Percentiles rank a stretch among this genome's conserved stretches.
phyloP scores from a whole-genome alignment of 1,140 invertebrate genomes.

The Galleria mellonella region DNA sequence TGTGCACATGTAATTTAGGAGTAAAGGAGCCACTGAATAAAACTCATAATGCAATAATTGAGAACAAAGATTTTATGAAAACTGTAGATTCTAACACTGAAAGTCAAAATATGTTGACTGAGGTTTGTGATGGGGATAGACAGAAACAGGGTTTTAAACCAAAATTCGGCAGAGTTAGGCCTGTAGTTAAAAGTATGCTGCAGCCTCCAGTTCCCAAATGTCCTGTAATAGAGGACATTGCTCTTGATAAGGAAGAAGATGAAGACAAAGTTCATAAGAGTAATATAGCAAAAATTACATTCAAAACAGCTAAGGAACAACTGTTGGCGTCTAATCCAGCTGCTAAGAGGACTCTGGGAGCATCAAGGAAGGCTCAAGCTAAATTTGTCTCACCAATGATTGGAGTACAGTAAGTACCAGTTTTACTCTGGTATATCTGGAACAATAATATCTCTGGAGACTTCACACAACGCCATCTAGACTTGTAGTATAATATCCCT shows the following conservation, averaged over 20 bases:
- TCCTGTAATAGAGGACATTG: slow-evolving; percentile 8
- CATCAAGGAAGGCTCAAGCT: slow-evolving; percentile 56
- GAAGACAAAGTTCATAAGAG: slow-evolving; percentile 48
- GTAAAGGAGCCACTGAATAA: slow-evolving; percentile 3
- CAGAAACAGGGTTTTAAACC: slow-evolving; percentile 27
- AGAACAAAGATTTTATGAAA: slow-evolving; percentile 10
- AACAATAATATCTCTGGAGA: no score
- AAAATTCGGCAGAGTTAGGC: slow-evolving; percentile 20
- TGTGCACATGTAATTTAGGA: slow-evolving; percentile 32
- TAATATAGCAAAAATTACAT: slow-evolving; percentile 56
- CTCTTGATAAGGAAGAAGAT: slow-evolving; percentile 33
- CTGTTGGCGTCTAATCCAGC: slow-evolving; percentile 52
- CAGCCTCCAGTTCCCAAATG: not conserved
- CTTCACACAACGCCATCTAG: no score
- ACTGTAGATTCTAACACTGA: slow-evolving; percentile 16
- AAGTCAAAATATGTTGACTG: slow-evolving; percentile 8
- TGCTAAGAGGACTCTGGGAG: slow-evolving; percentile 47
- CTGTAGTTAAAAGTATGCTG: not conserved
- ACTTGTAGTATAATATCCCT: no score
- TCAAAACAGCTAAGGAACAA: slow-evolving; percentile 58
- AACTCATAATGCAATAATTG: slow-evolving; percentile 4
- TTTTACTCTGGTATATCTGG: no score
- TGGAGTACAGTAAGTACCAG: slow-evolving; percentile 43
- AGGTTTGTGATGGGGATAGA: slow-evolving; percentile 11
- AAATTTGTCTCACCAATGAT: slow-evolving; percentile 66